Percentiles rank a stretch among this genome's conserved stretches.
These are phyloP conservation scores for Spondyliosoma cantharus DNA, from an alignment of 2,797 vertebrate species.

Conservation along the genomic window DNA sequence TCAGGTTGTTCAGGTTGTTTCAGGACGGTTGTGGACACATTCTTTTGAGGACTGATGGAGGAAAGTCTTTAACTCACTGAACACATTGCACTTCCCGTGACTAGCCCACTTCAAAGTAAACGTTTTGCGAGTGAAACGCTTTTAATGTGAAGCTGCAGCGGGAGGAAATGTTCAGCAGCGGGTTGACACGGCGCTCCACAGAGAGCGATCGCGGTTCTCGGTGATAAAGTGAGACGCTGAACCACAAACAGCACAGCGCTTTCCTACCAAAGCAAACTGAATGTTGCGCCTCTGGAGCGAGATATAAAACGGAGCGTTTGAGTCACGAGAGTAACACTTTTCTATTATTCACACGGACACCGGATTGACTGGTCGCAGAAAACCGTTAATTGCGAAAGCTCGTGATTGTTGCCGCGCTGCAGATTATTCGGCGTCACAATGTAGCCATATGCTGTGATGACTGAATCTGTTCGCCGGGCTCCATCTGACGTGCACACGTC, in stretches of 20 bases:
- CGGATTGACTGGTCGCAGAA: background rate
- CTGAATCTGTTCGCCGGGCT: background rate
- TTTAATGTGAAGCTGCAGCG: too few species aligned
- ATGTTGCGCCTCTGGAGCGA: slow-evolving; percentile 23
- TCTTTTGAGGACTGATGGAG: too few species aligned
- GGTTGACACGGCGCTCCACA: too few species aligned
- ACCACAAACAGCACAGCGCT: background rate
- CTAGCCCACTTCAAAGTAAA: too few species aligned
- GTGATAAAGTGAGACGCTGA: background rate
- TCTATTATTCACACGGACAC: slow-evolving; percentile 13
- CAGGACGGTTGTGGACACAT: too few species aligned
- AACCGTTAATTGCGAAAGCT: background rate
- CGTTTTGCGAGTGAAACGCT: too few species aligned
- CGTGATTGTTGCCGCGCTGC: background rate
- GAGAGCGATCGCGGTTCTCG: too few species aligned
- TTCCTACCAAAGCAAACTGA: slow-evolving; percentile 9
- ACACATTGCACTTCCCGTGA: too few species aligned
- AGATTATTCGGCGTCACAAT: background rate
- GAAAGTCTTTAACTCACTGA: too few species aligned
- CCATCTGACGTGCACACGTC: background rate
- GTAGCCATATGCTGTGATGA: background rate
- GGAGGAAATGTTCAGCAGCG: too few species aligned
- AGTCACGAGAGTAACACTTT: slow-evolving; percentile 12
- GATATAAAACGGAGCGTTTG: slow-evolving; percentile 51
- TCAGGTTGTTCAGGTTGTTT: too few species aligned